Conservation (phyloP, 2,113 vertebrate species). For the Nannospalax galili region DNA sequence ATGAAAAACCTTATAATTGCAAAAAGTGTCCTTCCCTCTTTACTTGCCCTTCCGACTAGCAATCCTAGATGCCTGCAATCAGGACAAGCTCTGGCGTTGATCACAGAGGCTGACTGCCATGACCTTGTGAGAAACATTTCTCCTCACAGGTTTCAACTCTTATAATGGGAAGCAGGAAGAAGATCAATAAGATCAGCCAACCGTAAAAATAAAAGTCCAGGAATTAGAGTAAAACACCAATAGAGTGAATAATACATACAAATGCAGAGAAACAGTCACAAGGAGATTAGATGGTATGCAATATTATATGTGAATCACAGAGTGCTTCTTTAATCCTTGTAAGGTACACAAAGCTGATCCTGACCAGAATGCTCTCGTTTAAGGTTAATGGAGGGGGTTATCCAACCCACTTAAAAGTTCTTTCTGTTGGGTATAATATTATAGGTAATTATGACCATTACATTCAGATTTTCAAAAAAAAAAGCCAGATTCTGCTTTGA, state of each 20-base stretch:
- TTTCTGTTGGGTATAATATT: too few relatives aligned
- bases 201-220: slow-evolving; percentile 58
- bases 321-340: not conserved
- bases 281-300: not conserved
- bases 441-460: not conserved
- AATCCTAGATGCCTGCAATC: slow-evolving; percentile 1
- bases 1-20: not conserved
- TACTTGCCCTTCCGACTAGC: not conserved
- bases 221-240: not conserved
- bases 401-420: slow-evolving; percentile 6
- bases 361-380: slow-evolving; percentile 6
- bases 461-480: slow-evolving; percentile 52
- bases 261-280: not conserved
- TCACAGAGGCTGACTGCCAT: not conserved
- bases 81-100: slow-evolving; percentile 8
- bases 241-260: not conserved
- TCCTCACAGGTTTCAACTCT: not conserved
- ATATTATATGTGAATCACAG: not conserved
- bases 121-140: slow-evolving; percentile 33
- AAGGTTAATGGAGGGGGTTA: not conserved
- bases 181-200: slow-evolving; percentile 68
- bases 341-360: not conserved
- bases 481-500: slow-evolving; percentile 37
- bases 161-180: slow-evolving; percentile 35
- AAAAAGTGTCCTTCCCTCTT: not conserved